Base-by-base conservation (phyloP, 1,140 invertebrate genomes). In the Propsilocerus akamusi region DNA sequence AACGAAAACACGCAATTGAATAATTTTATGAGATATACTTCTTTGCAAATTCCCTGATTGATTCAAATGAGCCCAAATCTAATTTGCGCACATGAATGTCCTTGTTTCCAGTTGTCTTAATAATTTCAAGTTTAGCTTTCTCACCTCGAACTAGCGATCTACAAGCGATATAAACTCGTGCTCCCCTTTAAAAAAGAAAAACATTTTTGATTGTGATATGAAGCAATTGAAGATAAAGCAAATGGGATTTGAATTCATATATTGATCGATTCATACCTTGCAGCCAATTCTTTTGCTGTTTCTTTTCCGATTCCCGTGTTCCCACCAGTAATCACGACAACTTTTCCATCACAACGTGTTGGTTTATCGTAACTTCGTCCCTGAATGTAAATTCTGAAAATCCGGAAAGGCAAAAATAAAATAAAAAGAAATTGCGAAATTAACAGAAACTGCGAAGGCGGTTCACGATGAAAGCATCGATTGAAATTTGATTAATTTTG, bases 141-240 rank as follows among this genome's bases (percentile, higher is more conserved):
- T 41, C 4, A 22, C 34, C 34, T 2, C 34, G n/a, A 7, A 22
- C 34, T 17, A 41, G 10, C 67, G 89, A 76, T 52, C 88, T 68
- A 61, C 90, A 92, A 4, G 86, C 87, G 68, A 94, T 72, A 26
- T 91, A 77, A 25, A 94, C 77, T 57, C 73, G 78, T 1, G 86
- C 90, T 4, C 81, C 77, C 53, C 81, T 41, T 41, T 20, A 41
- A 41, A 8, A 41, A 17, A 20, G n/a, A n/a, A n/a, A n/a, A n/a
- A n/a, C n/a, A n/a, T n/a, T n/a, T n/a, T n/a, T n/a, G n/a, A n/a
- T n/a, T n/a, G n/a, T n/a, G n/a, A n/a, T n/a, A n/a, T n/a, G n/a
- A n/a, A n/a, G n/a, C n/a, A n/a, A n/a, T n/a, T n/a, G n/a, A n/a
- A n/a, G n/a, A n/a, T n/a, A n/a, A n/a, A n/a, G n/a, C n/a, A n/a